Conservation (phyloP, 2,888 invertebrate genomes). For the Drosophila parthenogenetica region DNA sequence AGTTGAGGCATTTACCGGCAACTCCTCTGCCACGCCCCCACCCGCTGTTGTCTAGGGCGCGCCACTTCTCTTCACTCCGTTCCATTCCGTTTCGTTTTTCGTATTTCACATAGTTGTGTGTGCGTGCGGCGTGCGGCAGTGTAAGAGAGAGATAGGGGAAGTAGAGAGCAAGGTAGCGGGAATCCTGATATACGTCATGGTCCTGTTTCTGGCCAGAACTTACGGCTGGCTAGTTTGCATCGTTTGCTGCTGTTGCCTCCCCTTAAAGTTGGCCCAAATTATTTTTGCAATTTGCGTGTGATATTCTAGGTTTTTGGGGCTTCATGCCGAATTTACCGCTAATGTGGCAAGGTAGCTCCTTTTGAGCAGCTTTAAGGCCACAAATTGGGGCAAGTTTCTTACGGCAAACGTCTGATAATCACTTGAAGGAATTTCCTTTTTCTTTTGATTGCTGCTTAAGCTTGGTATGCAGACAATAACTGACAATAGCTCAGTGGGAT, state of each 20-base stretch:
- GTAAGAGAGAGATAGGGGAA: neutral
- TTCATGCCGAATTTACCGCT: slow-evolving; percentile 35
- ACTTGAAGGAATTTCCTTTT: slow-evolving; percentile 1
- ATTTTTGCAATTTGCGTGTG: slow-evolving; percentile 74
- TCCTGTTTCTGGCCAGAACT: slow-evolving; percentile 29
- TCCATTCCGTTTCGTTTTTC: slow-evolving; percentile 68
- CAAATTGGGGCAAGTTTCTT: slow-evolving; percentile 8
- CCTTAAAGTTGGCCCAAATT: slow-evolving; percentile 62
- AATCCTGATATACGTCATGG: slow-evolving; percentile 32
- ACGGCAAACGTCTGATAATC: slow-evolving; percentile 2
- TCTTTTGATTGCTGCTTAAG: neutral
- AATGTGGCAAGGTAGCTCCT: slow-evolving; percentile 22
- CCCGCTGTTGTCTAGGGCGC: neutral
- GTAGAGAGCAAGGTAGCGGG: neutral
- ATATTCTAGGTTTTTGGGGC: slow-evolving; percentile 72
- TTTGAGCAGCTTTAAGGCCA: slow-evolving; percentile 33
- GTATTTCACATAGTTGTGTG: slow-evolving; percentile 79
- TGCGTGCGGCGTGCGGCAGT: slow-evolving; percentile 56
- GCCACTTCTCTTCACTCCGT: neutral
- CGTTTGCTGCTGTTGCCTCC: slow-evolving; percentile 19
- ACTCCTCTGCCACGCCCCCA: neutral
- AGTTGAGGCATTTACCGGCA: slow-evolving; percentile 78
- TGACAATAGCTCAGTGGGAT: neutral
- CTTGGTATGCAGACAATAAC: too few relatives aligned
- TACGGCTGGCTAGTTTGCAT: slow-evolving; percentile 63